A percentile compares a stretch with the other conserved stretches of the same genome.
Conservation (phyloP, 2,113 vertebrate species). For the Euleptes europaea region DNA sequence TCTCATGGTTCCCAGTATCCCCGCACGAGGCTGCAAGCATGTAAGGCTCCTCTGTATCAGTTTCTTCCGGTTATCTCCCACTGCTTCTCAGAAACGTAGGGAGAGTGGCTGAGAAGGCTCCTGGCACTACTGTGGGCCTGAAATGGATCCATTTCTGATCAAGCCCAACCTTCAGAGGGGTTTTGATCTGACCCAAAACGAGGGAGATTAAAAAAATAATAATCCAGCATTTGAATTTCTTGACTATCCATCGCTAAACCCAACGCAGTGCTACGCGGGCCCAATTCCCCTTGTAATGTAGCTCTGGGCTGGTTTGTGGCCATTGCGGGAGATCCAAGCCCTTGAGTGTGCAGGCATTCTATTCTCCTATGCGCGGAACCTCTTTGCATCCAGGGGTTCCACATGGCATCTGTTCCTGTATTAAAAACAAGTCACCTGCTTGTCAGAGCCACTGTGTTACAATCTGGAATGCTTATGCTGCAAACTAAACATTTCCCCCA, state of each 20-base stretch:
- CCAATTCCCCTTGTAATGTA: not conserved
- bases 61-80: no score
- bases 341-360: not conserved
- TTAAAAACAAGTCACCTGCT: not conserved
- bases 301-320: not conserved
- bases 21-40: not conserved
- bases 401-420: not conserved
- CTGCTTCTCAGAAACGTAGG: no score
- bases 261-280: not conserved
- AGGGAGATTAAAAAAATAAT: no score
- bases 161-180: no score
- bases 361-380: not conserved
- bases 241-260: not conserved
- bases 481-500: not conserved
- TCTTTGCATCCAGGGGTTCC: no score
- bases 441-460: not conserved
- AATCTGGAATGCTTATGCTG: not conserved
- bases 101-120: not conserved
- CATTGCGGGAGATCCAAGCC: not conserved
- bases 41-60: not conserved
- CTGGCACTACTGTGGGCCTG: not conserved
- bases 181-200: no score
- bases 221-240: no score
- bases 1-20: not conserved
- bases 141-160: not conserved